These are phyloP conservation scores for Harpagifer antarcticus DNA, from an alignment of 2,797 vertebrate genomes.

Conservation along the genomic window DNA sequence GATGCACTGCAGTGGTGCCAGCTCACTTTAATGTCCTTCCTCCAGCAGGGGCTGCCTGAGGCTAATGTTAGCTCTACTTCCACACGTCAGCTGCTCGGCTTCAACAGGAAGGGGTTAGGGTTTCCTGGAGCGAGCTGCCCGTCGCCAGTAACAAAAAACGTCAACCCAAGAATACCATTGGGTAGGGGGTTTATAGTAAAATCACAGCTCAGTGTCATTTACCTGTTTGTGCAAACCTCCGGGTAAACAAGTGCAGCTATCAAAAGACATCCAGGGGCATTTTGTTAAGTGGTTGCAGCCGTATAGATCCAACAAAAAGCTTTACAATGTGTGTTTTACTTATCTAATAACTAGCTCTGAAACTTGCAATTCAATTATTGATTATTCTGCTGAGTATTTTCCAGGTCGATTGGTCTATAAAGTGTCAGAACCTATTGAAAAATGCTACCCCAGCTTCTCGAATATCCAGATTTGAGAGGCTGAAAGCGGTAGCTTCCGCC, in stretches of 20 bases:
- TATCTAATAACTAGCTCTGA: not conserved
- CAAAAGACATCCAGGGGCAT: not conserved
- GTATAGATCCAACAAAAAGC: slow-evolving; percentile 1
- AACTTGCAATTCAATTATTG: no score
- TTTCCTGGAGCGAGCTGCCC: slow-evolving; percentile 80
- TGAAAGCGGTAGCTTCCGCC: no score
- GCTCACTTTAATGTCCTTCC: slow-evolving; percentile 69
- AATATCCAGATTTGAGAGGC: no score
- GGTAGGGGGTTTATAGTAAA: slow-evolving; percentile 47
- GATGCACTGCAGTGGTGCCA: slow-evolving; percentile 72
- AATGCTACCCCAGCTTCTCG: no score
- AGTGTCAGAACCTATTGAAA: no score
- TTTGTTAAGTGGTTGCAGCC: not conserved
- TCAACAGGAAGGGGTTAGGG: slow-evolving; percentile 77
- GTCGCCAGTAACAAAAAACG: slow-evolving; percentile 80
- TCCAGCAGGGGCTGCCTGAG: slow-evolving; percentile 60
- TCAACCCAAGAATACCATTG: slow-evolving; percentile 55
- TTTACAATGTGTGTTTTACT: not conserved
- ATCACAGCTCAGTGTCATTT: slow-evolving; percentile 49
- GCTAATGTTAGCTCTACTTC: slow-evolving; percentile 83
- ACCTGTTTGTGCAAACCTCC: slow-evolving; percentile 45
- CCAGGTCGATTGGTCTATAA: no score
- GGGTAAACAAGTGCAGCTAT: slow-evolving; percentile 19
- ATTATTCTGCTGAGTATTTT: no score
- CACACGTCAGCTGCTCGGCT: slow-evolving; percentile 76